These are phyloP conservation scores for Siniperca obscura DNA, from an alignment of 2,797 vertebrate genomes.

Conservation along the genomic window DNA sequence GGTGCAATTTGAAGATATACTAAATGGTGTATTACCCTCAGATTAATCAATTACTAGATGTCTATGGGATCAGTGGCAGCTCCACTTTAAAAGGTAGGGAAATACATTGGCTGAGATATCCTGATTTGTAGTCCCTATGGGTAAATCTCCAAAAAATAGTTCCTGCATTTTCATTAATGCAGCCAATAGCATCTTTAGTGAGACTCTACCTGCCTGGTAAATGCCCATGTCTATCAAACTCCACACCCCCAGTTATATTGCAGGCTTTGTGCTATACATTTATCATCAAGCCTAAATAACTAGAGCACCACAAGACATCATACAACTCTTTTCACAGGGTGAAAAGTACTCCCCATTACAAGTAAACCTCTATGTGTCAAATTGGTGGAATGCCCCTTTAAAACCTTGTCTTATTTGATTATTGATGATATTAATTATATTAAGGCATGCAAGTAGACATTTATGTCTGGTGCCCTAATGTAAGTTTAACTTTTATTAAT, in stretches of 20 bases:
- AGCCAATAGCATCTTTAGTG: neutral
- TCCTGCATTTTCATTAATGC: neutral
- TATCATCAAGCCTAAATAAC: neutral
- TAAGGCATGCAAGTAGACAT: no score
- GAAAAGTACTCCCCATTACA: neutral
- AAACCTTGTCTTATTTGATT: neutral
- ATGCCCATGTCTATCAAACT: neutral
- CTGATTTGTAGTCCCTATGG: neutral
- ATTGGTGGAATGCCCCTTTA: neutral
- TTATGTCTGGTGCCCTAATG: neutral
- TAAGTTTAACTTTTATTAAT: neutral
- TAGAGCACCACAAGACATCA: neutral
- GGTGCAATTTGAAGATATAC: neutral
- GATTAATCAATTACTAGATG: neutral
- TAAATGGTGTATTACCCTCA: neutral
- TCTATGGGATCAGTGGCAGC: neutral
- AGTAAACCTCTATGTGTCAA: neutral
- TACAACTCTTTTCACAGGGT: neutral
- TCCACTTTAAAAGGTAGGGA: neutral
- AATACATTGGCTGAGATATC: neutral
- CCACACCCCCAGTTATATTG: neutral
- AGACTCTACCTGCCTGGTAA: neutral
- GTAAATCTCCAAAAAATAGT: neutral
- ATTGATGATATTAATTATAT: neutral
- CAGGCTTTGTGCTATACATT: neutral